Conservation (phyloP, 2,797 vertebrate genomes). For the Pseudopleuronectes americanus region DNA sequence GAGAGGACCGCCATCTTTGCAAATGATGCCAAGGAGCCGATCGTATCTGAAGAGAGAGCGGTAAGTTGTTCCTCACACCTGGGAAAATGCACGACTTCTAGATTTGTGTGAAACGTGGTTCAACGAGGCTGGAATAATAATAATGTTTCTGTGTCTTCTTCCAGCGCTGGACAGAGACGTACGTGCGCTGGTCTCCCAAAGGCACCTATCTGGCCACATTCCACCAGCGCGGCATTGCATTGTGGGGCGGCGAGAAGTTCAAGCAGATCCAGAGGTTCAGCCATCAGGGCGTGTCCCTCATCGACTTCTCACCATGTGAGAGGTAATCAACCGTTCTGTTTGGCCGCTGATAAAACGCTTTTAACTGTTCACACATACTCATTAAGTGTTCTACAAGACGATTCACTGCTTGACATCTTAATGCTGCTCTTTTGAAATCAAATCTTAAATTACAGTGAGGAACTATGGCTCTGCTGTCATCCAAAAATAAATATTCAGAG, state of each 20-base stretch:
- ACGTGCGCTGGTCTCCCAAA: slow-evolving; percentile 97
- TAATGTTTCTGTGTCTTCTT: slow-evolving; percentile 21
- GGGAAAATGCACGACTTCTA: not conserved
- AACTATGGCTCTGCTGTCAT: too few relatives aligned
- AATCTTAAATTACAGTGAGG: too few relatives aligned
- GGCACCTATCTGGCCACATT: slow-evolving; percentile 97
- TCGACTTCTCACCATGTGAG: slow-evolving; percentile 99
- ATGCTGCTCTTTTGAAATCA: too few relatives aligned
- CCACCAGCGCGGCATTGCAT: slow-evolving; percentile 95
- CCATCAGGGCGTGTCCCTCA: slow-evolving; percentile 96
- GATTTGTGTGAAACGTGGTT: not conserved
- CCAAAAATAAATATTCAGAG: too few relatives aligned
- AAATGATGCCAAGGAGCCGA: slow-evolving; percentile 96
- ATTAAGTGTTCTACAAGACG: too few relatives aligned
- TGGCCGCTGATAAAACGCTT: not conserved
- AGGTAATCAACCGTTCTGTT: slow-evolving; percentile 80
- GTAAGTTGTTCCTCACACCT: slow-evolving; percentile 76
- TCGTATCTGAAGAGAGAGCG: slow-evolving; percentile 93
- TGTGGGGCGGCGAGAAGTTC: slow-evolving; percentile 99
- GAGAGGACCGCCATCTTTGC: slow-evolving; percentile 94
- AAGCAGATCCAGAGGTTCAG: slow-evolving; percentile 99
- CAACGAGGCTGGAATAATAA: not conserved
- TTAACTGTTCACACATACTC: not conserved
- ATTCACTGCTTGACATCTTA: too few relatives aligned
- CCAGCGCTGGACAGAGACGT: slow-evolving; percentile 98